Evolutionary conservation across 2,113 vertebrate species (phyloP).

Genomic region (Sylvicapra grimmia): DNA sequence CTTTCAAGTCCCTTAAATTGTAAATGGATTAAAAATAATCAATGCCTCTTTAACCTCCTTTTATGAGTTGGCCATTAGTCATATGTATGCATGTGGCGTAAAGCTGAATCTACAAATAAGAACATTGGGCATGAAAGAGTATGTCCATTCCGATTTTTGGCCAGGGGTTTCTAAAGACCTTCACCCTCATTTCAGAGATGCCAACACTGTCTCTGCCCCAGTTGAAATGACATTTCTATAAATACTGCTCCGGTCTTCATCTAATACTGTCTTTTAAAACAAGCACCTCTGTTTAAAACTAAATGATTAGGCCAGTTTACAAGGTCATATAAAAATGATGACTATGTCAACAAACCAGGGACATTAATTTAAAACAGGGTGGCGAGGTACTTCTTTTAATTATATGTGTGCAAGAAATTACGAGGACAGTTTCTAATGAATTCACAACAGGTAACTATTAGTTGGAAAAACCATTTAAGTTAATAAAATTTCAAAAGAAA

Average conservation of each 20-base stretch:
- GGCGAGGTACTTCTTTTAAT: not conserved
- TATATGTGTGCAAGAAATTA: not conserved
- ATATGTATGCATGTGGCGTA: not conserved
- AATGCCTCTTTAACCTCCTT: not conserved
- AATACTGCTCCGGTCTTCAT: not conserved
- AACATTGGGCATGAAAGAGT: not conserved
- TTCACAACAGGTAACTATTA: not conserved
- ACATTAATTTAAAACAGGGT: not conserved
- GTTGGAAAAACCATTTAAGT: not conserved
- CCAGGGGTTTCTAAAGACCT: not conserved
- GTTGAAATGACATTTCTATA: not conserved
- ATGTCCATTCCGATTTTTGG: conserved; percentile 25
- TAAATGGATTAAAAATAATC: not conserved
- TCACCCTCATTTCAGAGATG: conserved; percentile 23
- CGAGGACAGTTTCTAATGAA: not conserved
- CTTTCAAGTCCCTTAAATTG: not conserved
- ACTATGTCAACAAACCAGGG: not conserved
- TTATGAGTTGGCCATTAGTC: not conserved
- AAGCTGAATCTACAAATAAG: not conserved
- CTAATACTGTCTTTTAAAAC: not conserved
- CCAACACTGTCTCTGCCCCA: not conserved
- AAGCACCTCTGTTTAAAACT: not conserved
- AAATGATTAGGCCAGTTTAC: not conserved
- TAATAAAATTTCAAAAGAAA: not conserved
- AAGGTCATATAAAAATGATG: not conserved